Percentiles rank a stretch among this genome's conserved stretches.
These are phyloP conservation scores for Tapera naevia DNA, from an alignment of 2,797 vertebrate species.

Conservation along the genomic window DNA sequence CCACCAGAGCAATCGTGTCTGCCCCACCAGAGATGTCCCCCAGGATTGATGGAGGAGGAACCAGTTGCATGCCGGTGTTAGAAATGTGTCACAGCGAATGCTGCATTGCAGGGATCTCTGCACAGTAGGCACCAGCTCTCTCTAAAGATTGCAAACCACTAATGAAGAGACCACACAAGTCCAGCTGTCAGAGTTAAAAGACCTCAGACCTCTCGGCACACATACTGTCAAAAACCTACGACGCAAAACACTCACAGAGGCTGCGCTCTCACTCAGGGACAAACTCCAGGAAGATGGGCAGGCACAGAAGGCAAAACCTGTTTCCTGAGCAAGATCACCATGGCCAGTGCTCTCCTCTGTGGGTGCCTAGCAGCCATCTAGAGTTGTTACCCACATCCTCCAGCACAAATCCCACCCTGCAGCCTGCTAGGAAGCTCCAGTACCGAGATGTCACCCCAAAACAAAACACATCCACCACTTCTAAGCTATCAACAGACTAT, in stretches of 20 bases:
- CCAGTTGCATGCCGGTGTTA: rapidly evolving
- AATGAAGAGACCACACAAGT: rapidly evolving
- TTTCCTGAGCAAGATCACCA: background rate
- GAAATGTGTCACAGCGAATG: background rate
- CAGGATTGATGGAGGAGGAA: background rate
- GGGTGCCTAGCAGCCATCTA: background rate
- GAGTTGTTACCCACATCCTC: background rate
- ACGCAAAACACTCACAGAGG: background rate
- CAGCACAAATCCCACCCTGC: background rate
- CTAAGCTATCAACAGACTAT: rapidly evolving
- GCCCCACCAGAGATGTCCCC: background rate
- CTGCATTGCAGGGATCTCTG: background rate
- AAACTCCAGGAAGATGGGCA: background rate
- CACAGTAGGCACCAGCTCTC: rapidly evolving
- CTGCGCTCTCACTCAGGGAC: background rate
- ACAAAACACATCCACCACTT: background rate
- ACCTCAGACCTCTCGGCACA: background rate
- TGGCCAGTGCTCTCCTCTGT: background rate
- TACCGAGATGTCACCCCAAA: background rate
- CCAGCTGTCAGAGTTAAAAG: background rate
- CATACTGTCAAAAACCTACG: rapidly evolving
- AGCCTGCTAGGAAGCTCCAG: background rate
- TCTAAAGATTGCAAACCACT: background rate
- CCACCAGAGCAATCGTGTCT: rapidly evolving
- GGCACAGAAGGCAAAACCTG: background rate